Base-by-base conservation (phyloP, 1,140 invertebrate species). In the Ostrea edulis region DNA sequence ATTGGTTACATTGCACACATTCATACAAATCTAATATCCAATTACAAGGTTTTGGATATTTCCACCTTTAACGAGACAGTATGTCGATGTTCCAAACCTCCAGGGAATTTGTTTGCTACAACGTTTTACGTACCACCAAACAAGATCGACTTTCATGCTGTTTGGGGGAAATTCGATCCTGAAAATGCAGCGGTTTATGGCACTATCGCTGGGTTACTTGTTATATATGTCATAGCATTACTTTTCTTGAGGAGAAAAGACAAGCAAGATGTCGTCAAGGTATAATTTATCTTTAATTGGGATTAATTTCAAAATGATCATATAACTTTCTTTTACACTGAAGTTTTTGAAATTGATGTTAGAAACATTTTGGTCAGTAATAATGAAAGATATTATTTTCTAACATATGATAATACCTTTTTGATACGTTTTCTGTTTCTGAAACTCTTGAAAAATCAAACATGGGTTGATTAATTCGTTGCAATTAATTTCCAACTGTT, bases 81-180 rank as follows among this genome's bases (percentile, higher is more conserved):
- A 9, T 89, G 89, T 52, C 68, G 77, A 17, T 89, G 89, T 85
- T 55, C 58, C 7, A 8, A 77, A 25, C 93, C 95, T 7, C 84
- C 96, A 44, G 86, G 91, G 2, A 82, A 22, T 5, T 82, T 82
- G 20, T 89, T 89, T 87, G 51, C 89, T 12, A 82, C 81, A 11
- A 81, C 91, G 3, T 95, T 95, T 86, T 95, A 95, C 87, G 94
- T 95, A 0, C 92, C 94, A 58, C 95, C 95, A 4, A 96, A 96
- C 89, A 94, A 94, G 5, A 95, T 96, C 9, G 95, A 96, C 90
- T 96, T 96, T 90, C 90, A 87, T 12, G 96, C 96, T 71, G 95
- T 96, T 0, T 96, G 95, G 90, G 87, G 85, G 0, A 92, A 92
- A 71, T 93, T 94, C 52, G 91, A 92, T 25, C 44, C 83, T 25